These are phyloP conservation scores for Apeltes quadracus DNA, from an alignment of 2,113 vertebrate species.

Conservation along the genomic window DNA sequence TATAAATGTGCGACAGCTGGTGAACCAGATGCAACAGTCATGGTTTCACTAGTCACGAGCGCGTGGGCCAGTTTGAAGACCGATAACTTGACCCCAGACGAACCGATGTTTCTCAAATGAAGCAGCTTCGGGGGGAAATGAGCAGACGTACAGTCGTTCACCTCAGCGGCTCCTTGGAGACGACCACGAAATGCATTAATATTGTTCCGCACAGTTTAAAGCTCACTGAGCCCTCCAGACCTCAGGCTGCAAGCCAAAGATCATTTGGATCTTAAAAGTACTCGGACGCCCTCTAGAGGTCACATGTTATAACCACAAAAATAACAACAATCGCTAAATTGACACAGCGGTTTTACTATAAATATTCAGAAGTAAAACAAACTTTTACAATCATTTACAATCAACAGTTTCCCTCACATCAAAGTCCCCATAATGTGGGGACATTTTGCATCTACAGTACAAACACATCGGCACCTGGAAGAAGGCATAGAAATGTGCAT, in stretches of 20 bases:
- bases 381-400: not conserved
- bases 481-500: not conserved
- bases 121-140: not conserved
- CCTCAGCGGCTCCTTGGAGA: not conserved
- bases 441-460: conserved; percentile 19
- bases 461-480: conserved; percentile 4
- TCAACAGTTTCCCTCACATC: not conserved
- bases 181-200: not conserved
- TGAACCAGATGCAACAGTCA: not conserved
- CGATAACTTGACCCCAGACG: not conserved
- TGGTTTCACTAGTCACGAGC: not conserved
- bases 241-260: not conserved
- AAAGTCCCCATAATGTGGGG: not conserved
- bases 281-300: conserved; percentile 52
- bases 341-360: not conserved
- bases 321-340: not conserved
- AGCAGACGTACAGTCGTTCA: not conserved
- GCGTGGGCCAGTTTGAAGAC: conserved; percentile 1
- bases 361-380: conserved; percentile 7
- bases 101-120: not conserved
- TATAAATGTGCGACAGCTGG: not conserved
- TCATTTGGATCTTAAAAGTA: not conserved
- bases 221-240: not conserved
- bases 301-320: not conserved
- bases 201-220: not conserved